These are phyloP conservation scores for Drosophila lini DNA, from an alignment of 1,140 invertebrate genomes.

Conservation along the genomic window DNA sequence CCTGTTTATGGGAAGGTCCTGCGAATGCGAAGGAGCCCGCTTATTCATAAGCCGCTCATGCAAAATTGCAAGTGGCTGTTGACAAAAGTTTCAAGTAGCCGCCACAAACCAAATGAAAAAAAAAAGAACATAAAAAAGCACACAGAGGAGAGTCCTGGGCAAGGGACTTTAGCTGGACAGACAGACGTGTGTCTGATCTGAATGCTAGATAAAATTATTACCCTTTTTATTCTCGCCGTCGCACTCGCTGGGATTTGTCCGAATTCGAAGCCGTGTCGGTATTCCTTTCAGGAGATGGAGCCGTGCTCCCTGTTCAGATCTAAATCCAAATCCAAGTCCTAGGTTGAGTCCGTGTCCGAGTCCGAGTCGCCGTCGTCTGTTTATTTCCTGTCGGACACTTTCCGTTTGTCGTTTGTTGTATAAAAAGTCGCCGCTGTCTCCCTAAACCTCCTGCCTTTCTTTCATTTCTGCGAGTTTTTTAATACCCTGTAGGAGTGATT, in stretches of 20 bases:
- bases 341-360: constrained; percentile 39
- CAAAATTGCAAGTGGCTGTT: constrained; percentile 68
- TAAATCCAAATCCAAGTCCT: constrained; percentile 27
- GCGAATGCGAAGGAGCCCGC: constrained; percentile 15
- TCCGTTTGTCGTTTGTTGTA: constrained; percentile 83
- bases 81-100: constrained; percentile 70
- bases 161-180: constrained; percentile 43
- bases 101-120: constrained; percentile 36
- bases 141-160: constrained; percentile 3
- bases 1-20: constrained; percentile 1
- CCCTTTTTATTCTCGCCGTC: constrained; percentile 79
- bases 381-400: constrained; percentile 84
- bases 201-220: constrained; percentile 84
- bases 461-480: constrained; percentile 1
- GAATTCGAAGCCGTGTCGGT: constrained; percentile 48
- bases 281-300: constrained; percentile 14
- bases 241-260: constrained; percentile 53
- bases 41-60: constrained; percentile 69
- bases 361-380: constrained; percentile 61
- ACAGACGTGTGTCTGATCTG: constrained; percentile 83
- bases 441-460: constrained; percentile 18
- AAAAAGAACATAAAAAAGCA: constrained; percentile 27
- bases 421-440: constrained; percentile 63
- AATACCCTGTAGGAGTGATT: neutral
- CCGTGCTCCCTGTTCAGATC: constrained; percentile 23